Evolutionary conservation across 2,797 vertebrate genomes (phyloP), one percentile per base, ranked within the genome.

Genomic region (Loriculus beryllinus): DNA sequence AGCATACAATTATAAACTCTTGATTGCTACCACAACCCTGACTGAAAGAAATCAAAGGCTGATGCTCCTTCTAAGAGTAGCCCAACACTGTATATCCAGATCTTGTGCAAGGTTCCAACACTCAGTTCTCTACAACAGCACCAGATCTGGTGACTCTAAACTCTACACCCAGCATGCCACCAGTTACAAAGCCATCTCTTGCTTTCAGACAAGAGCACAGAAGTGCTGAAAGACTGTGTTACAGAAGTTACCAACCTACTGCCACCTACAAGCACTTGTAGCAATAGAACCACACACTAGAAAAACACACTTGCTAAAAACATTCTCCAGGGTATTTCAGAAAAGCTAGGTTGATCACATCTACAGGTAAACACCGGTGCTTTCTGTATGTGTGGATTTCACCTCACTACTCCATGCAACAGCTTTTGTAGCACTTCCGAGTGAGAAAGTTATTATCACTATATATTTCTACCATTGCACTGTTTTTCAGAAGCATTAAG

Each of bases 251-350:
- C 19, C 12, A 6, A 17, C 40, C 85, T 74, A 54, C 42, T 45
- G 25, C 5, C 59, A 82, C 9, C 35, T 33, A 14, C 39, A 40
- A 62, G 8, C 37, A 35, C 12, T 33, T 23, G 6, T 3, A 57
- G 23, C 2, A 23, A 67, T 1, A 65, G 19, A 90, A 31, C 0
- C 1, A 3, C 14, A 42, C 12, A 8, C 7, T 31, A 31, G 59
- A 82, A 67, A 59, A 42, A 33, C 7, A 43, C 6, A 8, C 8
- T 23, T 67, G 6, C 20, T 35, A 39, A 47, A 82, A 75, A n/a
- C 4, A 86, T 21, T 42, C 62, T 25, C 11, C 14, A 43, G 5
- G 26, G 63, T 85, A 68, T 60, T 89, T 31, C 48, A 5, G 26
- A 91, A 67, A 77, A 85, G 5, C 42, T 10, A 82, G 7, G 7